A percentile compares a stretch with the other conserved stretches of the same genome.
Conservation (phyloP, 2,113 vertebrate species). For the Microcebus jonahi region DNA sequence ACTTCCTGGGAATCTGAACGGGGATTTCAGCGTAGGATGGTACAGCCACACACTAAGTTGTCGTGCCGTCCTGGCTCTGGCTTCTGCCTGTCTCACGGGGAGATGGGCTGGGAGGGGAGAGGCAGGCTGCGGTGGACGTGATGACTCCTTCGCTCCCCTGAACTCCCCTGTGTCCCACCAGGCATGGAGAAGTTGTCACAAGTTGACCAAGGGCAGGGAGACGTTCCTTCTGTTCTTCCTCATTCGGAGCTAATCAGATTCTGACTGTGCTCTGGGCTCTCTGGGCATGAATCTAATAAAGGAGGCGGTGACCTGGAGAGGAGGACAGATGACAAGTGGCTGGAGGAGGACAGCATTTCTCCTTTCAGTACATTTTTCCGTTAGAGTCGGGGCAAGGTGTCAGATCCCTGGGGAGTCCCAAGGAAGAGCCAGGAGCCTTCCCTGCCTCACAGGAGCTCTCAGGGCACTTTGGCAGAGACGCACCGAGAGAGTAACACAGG, state of each 20-base stretch:
- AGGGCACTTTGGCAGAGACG: background rate
- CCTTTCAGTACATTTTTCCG: background rate
- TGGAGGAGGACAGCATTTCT: background rate
- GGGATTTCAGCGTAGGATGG: background rate
- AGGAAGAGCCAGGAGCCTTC: fast-evolving
- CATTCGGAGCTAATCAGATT: slow-evolving; percentile 72
- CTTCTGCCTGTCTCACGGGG: background rate
- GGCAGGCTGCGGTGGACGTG: background rate
- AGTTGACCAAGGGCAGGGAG: background rate
- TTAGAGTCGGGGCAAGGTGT: background rate
- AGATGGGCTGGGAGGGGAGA: background rate
- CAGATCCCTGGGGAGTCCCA: background rate
- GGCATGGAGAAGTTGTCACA: background rate
- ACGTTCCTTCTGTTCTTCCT: slow-evolving; percentile 9
- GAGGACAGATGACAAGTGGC: background rate
- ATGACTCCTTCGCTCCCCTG: background rate
- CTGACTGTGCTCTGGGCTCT: background rate
- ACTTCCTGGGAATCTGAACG: background rate
- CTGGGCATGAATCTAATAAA: slow-evolving; percentile 68
- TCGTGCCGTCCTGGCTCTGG: no score
- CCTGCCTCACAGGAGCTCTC: background rate
- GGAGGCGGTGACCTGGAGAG: background rate
- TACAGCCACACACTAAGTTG: background rate
- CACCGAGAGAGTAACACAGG: background rate
- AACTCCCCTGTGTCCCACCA: background rate